Evolutionary conservation across 2,113 vertebrate genomes (phyloP), one percentile per base, ranked within the genome.

Genomic region (Leucosticte australis): DNA sequence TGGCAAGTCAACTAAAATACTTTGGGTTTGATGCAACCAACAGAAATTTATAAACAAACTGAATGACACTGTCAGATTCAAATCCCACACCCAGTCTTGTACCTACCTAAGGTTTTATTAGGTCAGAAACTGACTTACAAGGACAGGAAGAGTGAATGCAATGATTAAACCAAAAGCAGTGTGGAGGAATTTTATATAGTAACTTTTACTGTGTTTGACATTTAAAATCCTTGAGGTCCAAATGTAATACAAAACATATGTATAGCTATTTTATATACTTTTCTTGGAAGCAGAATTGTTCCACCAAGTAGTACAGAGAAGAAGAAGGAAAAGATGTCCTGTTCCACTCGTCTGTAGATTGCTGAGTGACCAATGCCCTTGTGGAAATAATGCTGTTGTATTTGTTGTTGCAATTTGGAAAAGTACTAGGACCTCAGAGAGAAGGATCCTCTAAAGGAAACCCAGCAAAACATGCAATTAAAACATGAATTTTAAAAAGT

Each of bases 61-160:
- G 11, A 56, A 30, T 20, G 24, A 23, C 39, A 21, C 10, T 23
- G 21, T 3, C 4, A 71, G 30, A 56, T 31, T 84, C 21, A n/a
- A 73, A 49, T 9, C 24, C 24, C 55, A 30, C 8, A 60, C 4
- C 3, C 10, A 17, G 12, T 21, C 26, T 33, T 35, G 10, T 24
- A 19, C 31, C 30, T 41, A 30, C 2, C 1, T 50, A 55, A 46
- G 16, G 3, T 22, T 82, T 91, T 65, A 65, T 37, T 55, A 74
- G 16, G 9, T 55, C 33, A 50, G 46, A 65, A 86, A 50, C 16
- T 46, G 42, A 28, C 5, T 44, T 57, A 57, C 33, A 67, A 79
- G 33, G n/a, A n/a, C 11, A 35, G 26, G 24, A 71, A 68, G 13
- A 73, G 7, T 9, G 2, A 9, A 52, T 0, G 0, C 21, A 76